Base-by-base conservation (phyloP, 2,113 vertebrate genomes). In the Pholis gunnellus region DNA sequence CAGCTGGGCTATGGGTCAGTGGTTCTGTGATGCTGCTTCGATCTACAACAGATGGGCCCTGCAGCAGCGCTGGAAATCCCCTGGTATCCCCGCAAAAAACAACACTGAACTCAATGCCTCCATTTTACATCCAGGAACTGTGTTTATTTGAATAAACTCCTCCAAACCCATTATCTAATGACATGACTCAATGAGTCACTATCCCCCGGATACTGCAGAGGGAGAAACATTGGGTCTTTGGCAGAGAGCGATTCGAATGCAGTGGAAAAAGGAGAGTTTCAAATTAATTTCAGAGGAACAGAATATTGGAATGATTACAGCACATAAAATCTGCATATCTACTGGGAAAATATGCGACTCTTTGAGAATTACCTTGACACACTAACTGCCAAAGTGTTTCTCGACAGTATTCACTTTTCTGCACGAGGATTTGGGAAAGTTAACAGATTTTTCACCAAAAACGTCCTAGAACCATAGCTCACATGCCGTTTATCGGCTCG, bases 11-110 rank as follows among this genome's bases (percentile, higher is more conserved):
- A 90, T 10, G 92, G 92, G 92, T 94, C 92, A 93, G 79, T 84
- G 87, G 46, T 70, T 88, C 83, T 84, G 85, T 78, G 69, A 71
- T 40, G 83, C 80, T 22, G 85, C 79, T 90, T 88, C 82, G 78
- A 92, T 94, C 90, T 81, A 87, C 87, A 93, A 91, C 92, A 93
- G 91, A 93, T 93, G 92, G 92, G 91, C 88, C 83, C 89, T 83
- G 86, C 79, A 87, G 88, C 80, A 79, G 78, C 9, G 29, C 69
- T 92, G 90, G 85, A 91, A 93, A 85, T 91, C 88, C 92, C 91
- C 89, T 85, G 87, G 87, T 88, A 86, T 82, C 38, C 79, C 79
- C 85, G 73, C 70, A 67, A 85, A 87, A 88, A 89, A 88, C 60
- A 88, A 79, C 83, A 27, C 73, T 50, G 69, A 85, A 71, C 79